Evolutionary conservation across 2,113 vertebrate species (phyloP), one percentile per base, ranked within the genome.

Genomic region (Oriolus oriolus): DNA sequence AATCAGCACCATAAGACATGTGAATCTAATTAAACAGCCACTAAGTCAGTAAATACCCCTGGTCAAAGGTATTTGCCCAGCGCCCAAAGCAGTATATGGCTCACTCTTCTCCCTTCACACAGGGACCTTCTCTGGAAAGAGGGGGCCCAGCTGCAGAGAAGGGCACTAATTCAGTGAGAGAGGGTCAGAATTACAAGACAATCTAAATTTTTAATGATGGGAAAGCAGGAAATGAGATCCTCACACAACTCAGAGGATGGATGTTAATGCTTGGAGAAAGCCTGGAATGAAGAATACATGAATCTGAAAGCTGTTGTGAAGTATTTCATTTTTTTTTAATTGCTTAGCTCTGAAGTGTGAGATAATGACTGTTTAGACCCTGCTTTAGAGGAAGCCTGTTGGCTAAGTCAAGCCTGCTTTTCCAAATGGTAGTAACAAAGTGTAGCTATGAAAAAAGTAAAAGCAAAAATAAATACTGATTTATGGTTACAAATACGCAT

Each of bases 291-390:
- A 49, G 41, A 70, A 45, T 4, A 31, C 13, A 9, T 9, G 1
- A 53, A n/a, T 45, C 45, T 9, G 18, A 81, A 93, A 63, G 10
- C 57, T 60, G 6, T 23, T 45, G 8, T 20, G 10, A 84, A 66
- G 22, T 52, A 35, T 33, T 69, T 35, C 0, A 4, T 4, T 16
- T 50, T 42, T 39, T 50, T 44, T 3, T 0, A 60, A 76, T 31
- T 37, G 21, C 15, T 81, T 57, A 47, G 52, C 75, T 90, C n/a
- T 90, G 45, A 44, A 33, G 24, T 74, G 37, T 74, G 31, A 69
- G 31, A 70, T 52, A 31, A 45, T 50, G n/a, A 39, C 39, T 33
- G 26, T 13, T 64, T 47, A 49, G 30, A 73, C 7, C 24, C 14
- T 60, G 39, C 60, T 45, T 28, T 64, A 28, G 8, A 61, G 17